Conservation (phyloP, 1,140 invertebrate species). For the Dufourea novaeangliae region DNA sequence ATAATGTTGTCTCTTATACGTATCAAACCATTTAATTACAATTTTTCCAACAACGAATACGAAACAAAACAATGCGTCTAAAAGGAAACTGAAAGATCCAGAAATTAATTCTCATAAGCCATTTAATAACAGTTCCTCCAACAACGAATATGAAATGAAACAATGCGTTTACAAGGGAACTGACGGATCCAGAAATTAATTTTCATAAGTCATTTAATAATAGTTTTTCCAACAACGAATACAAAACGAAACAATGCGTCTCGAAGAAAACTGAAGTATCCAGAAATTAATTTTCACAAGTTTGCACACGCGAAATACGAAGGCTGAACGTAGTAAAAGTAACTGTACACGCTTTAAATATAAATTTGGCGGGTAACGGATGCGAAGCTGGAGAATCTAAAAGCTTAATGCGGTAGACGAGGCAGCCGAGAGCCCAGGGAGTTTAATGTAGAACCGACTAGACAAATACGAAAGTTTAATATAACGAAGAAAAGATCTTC, state of each 20-base stretch:
- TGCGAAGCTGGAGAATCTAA: neutral
- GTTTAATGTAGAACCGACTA: slow-evolving; percentile 10
- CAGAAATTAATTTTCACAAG: neutral
- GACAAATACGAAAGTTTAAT: slow-evolving; percentile 31
- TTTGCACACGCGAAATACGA: neutral
- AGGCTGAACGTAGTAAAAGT: neutral
- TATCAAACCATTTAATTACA: too few relatives aligned
- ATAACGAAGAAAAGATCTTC: neutral
- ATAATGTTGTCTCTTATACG: too few relatives aligned
- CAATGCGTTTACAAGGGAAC: too few relatives aligned
- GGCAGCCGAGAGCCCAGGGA: neutral
- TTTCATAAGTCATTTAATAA: too few relatives aligned
- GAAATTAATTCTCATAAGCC: too few relatives aligned
- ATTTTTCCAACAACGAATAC: too few relatives aligned
- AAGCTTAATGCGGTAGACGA: slow-evolving; percentile 13
- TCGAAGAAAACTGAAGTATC: neutral
- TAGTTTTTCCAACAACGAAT: too few relatives aligned
- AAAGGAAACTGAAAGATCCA: too few relatives aligned
- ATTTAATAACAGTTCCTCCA: too few relatives aligned
- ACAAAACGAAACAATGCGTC: neutral
- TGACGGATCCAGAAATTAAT: too few relatives aligned
- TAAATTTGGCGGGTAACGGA: slow-evolving; percentile 8
- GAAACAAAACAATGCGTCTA: too few relatives aligned
- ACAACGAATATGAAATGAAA: too few relatives aligned
- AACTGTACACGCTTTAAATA: neutral